Base-by-base conservation (phyloP, 2,797 vertebrate species). In the Mastacembelus armatus region DNA sequence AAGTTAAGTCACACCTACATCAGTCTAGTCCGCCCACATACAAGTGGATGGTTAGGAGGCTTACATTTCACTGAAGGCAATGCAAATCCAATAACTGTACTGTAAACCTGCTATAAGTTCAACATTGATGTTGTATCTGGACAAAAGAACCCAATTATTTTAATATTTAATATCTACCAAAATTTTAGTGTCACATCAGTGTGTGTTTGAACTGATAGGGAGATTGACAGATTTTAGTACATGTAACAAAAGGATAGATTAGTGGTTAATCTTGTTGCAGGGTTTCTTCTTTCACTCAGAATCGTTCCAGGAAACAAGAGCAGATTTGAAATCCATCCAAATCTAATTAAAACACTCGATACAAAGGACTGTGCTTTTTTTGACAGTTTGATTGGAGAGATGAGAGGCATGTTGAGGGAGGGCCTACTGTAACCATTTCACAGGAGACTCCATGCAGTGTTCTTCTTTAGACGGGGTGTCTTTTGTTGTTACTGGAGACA, bases 291-390 rank as follows among this genome's bases (percentile, higher is more conserved):
- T 89, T 88, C 88, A 84, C 78, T 84, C 84, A 29, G 74, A 86
- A 83, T 88, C 84, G 81, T 90, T 91, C 88, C 87, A 90, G 88
- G 89, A 92, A 92, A 89, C 81, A 83, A 78, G 88, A 88, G 87
- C 75, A 81, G 86, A 88, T 89, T 88, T 91, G 87, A 92, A 92
- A 92, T 90, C 86, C 86, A 89, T 91, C 90, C 88, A 89, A 91
- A 90, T 92, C 90, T 92, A 91, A 90, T 93, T 90, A 90, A 88
- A 91, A 89, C 64, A 80, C 78, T 83, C 67, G 7, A 83, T 82
- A 88, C 84, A 89, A 86, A 90, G 81, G 84, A 74, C 80, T 66
- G 59, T 83, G 82, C 82, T 89, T 89, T 87, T 91, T 88, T n/a
- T 91, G 90, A 91, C 88, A 91, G 85, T 88, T 91, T 90, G 88